Evolutionary conservation across 2,797 vertebrate genomes (phyloP), one percentile per base, ranked within the genome.

Genomic region (Myotis pilosus): DNA sequence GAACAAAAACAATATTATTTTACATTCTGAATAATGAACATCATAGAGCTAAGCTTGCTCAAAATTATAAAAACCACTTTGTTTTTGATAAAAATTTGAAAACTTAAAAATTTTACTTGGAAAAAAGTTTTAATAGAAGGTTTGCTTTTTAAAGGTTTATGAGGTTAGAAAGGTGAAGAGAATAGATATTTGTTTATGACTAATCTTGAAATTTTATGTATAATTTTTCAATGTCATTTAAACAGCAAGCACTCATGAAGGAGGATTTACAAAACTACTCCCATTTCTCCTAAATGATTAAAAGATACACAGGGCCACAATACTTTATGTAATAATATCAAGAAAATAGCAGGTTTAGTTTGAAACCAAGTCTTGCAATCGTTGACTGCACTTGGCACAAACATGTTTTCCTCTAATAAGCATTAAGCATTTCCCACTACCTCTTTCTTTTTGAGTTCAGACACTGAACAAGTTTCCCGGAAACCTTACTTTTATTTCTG

Each of bases 381-480:
- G 85, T 95, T 97, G 95, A 79, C 93, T 97, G 95, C 96, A 64
- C 92, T 92, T 93, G 97, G 87, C 78, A 93, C 96, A 97, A 97
- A 97, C 97, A 97, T 96, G 96, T 97, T 97, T 97, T 97, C 94
- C 64, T 94, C 84, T 94, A 93, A 86, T 84, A 82, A 86, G 93
- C 91, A 87, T 60, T 74, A 57, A 93, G 87, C 92, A 92, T 95
- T 97, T 96, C 95, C 96, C 94, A 96, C 95, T 97, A 96, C 96
- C 96, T 96, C 96, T 97, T 97, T 97, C 94, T 95, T 96, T 95
- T 66, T 95, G 94, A 97, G 95, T 53, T 95, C 87, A 97, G 89
- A 89, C 78, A 74, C 90, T 53, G 69, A 96, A 76, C 76, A 88
- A 75, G 51, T 90, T 95, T 92, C 88, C 95, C 84, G 19, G 94